These are phyloP conservation scores for Acrobasis suavella DNA, from an alignment of 2,888 invertebrate genomes.

Conservation along the genomic window DNA sequence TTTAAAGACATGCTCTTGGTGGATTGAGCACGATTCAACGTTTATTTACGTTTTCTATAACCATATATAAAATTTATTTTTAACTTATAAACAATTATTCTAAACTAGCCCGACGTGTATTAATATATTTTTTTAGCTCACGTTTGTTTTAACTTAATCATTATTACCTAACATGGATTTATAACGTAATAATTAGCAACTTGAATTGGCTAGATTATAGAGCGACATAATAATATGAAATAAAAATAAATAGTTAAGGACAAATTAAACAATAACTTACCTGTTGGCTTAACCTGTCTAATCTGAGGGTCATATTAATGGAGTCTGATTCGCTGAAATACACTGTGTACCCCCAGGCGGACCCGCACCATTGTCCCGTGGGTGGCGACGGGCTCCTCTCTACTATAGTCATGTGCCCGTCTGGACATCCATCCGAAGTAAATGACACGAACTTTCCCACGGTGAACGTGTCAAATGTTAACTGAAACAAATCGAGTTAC, in stretches of 20 bases:
- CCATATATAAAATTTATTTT: too few species aligned
- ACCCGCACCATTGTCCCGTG: constrained; percentile 92
- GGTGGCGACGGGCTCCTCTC: constrained; percentile 87
- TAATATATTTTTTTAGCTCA: too few species aligned
- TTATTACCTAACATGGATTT: too few species aligned
- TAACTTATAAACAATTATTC: not conserved
- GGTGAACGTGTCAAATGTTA: constrained; percentile 92
- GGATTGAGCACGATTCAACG: too few species aligned
- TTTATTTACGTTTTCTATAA: too few species aligned
- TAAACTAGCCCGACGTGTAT: too few species aligned
- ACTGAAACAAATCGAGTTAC: constrained; percentile 76
- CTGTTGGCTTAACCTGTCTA: constrained; percentile 88
- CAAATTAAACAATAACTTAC: constrained; percentile 61
- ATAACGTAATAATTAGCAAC: too few species aligned
- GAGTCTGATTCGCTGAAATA: constrained; percentile 92
- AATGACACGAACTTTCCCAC: constrained; percentile 91
- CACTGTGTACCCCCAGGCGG: constrained; percentile 92
- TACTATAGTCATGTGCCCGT: constrained; percentile 90
- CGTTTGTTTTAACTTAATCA: too few species aligned
- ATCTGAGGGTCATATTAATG: constrained; percentile 88
- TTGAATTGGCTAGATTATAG: too few species aligned
- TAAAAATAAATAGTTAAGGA: not conserved
- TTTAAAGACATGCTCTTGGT: too few species aligned
- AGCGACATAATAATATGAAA: not conserved
- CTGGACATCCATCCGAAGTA: constrained; percentile 89